Evolutionary conservation across 1,140 invertebrate genomes (phyloP), one percentile per base, ranked within the genome.

Genomic region (Cecropterus lyciades): DNA sequence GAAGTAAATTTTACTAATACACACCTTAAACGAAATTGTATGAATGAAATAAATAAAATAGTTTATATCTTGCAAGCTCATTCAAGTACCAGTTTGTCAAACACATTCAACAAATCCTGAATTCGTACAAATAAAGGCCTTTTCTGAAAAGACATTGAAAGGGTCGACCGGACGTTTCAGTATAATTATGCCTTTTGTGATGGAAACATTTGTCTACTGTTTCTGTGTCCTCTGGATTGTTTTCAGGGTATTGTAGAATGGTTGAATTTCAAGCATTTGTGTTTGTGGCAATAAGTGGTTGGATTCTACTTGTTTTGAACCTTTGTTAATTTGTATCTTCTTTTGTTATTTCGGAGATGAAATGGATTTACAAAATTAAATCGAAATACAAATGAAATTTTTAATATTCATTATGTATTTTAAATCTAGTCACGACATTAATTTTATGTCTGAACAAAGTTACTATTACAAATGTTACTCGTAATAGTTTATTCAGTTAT

Each of bases 181-280:
- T 56, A 43, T 56, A 56, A 56, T 56, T 56, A 56, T 42, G 33
- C 15, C 37, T 6, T 40, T 56, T 56, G 53, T 56, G 13, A 3
- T 43, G n/a, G 37, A n/a, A 42, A 56, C 53, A 43, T 42, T 56
- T 43, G 16, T 56, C 53, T 24, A 10, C 30, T 55, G 14, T 43
- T 37, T 43, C 16, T 24, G 27, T 5, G 9, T 33, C 30, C 37
- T 40, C n/a, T n/a, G n/a, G 20, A 24, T 3, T 24, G 37, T 40
- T 8, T 7, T 30, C 13, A 53, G 7, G 10, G 15, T 13, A 40
- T 40, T 40, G 51, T 53, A 5, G 27, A 37, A 53, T 52, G 6
- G n/a, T n/a, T n/a, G n/a, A n/a, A n/a, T n/a, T n/a, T n/a, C n/a
- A n/a, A n/a, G n/a, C n/a, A n/a, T n/a, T n/a, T n/a, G n/a, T n/a